Evolutionary conservation across 2,113 vertebrate species (phyloP), one percentile per base, ranked within the genome.

Genomic region (Saccopteryx bilineata): DNA sequence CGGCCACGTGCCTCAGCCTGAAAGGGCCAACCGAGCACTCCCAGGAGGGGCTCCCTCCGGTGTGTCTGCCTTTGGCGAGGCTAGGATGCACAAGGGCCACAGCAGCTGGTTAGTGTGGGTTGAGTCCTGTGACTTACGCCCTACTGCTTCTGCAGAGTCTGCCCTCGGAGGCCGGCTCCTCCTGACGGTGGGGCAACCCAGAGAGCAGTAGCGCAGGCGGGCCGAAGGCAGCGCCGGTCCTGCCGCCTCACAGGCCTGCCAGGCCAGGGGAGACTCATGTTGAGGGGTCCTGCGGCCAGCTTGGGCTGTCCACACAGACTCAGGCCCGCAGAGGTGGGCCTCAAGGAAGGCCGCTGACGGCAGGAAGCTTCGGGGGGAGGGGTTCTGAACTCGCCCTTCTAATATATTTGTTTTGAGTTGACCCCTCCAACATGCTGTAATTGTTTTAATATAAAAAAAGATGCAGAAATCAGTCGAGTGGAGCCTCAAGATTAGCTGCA

Each of bases 1-100:
- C 5, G 17, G 63, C 33, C 0, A 0, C 39, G 48, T n/a, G 3
- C 31, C 74, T 50, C 15, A 56, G 31, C 21, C 66, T 18, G 14
- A 21, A 24, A 3, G 72, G 50, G 26, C 61, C 2, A 8, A 28
- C 61, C 1, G 11, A 28, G 54, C 5, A 11, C 71, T 54, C 46
- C 18, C 1, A 15, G 56, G 10, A 83, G 46, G 14, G 60, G 78
- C 13, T 26, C 56, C 33, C 24, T 66, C 33, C 71, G 5, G 1
- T 46, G 58, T 75, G n/a, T 68, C 39, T 17, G 5, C 17, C 8
- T 54, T 14, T 18, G 31, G 18, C 39, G 31, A 69, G 24, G 26
- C 48, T 31, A 18, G 58, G 33, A 56, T 5, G 18, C 61, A 21
- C 63, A 61, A 63, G 66, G 24, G 46, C 31, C 66, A 39, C 11